Conservation (phyloP, 2,888 invertebrate genomes). For the Ariolimax columbianus region DNA sequence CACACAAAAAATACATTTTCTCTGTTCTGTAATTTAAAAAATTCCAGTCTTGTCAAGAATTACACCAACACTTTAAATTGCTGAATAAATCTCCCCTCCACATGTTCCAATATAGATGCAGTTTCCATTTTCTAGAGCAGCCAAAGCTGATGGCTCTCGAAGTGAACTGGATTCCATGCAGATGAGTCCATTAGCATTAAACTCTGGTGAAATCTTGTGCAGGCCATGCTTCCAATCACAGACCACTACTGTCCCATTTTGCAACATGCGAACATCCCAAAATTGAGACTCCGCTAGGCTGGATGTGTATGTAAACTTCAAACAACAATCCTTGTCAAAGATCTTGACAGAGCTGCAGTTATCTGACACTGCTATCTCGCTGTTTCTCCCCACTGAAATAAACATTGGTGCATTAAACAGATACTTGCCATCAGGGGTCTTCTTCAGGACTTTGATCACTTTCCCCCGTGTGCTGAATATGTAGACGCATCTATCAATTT, state of each 20-base stretch:
- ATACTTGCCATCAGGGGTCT: constrained; percentile 52
- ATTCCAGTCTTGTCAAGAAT: background rate
- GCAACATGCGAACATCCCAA: constrained; percentile 57
- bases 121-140: constrained; percentile 48
- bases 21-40: background rate
- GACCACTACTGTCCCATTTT: constrained; percentile 49
- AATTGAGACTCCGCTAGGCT: constrained; percentile 53
- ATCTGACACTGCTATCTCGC: constrained; percentile 55
- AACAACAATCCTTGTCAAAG: constrained; percentile 52
- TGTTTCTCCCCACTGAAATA: constrained; percentile 53
- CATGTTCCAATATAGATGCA: constrained; percentile 42
- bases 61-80: constrained; percentile 26
- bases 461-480: constrained; percentile 38
- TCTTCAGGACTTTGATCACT: constrained; percentile 52
- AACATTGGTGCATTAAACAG: constrained; percentile 56
- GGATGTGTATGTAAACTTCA: constrained; percentile 54
- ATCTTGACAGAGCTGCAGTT: constrained; percentile 54
- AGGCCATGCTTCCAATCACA: constrained; percentile 59
- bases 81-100: constrained; percentile 45
- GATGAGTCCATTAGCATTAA: constrained; percentile 37
- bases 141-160: constrained; percentile 50
- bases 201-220: constrained; percentile 51
- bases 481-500: constrained; percentile 49
- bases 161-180: constrained; percentile 20
- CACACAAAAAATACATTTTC: background rate